Conservation (phyloP, 2,888 invertebrate genomes). For the Mythimna ferrago region DNA sequence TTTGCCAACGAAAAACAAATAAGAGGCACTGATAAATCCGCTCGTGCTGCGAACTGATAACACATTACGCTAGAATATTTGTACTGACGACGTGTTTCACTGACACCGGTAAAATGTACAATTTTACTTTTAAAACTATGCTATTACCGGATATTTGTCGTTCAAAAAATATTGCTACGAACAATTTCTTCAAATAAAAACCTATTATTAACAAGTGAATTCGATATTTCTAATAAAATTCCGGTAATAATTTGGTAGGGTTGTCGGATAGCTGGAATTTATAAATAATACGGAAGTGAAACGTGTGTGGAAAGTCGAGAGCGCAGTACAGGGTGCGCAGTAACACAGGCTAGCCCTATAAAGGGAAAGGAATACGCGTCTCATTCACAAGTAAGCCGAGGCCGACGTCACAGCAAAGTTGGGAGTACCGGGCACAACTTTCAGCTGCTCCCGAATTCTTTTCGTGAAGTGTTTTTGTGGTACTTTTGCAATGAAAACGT, state of each 20-base stretch:
- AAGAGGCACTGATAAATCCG: slow-evolving; percentile 77
- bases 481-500: slow-evolving; percentile 78
- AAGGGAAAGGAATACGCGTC: slow-evolving; percentile 80
- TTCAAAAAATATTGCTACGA: slow-evolving; percentile 40
- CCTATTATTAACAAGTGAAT: slow-evolving; percentile 8
- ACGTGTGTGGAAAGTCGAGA: slow-evolving; percentile 66
- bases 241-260: slow-evolving; percentile 49
- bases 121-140: slow-evolving; percentile 46
- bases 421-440: slow-evolving; percentile 73
- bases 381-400: slow-evolving; percentile 85
- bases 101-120: slow-evolving; percentile 61
- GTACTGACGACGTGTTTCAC: slow-evolving; percentile 59
- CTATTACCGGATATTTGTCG: slow-evolving; percentile 38
- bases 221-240: slow-evolving; percentile 11
- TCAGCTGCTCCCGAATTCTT: slow-evolving; percentile 63
- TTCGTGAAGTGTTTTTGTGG: slow-evolving; percentile 76
- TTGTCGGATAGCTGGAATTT: slow-evolving; percentile 34
- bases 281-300: slow-evolving; percentile 60
- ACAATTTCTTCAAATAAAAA: slow-evolving; percentile 49
- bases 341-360: slow-evolving; percentile 81
- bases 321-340: slow-evolving; percentile 88
- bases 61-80: slow-evolving; percentile 69
- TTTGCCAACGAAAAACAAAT: slow-evolving; percentile 79
- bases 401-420: slow-evolving; percentile 75
- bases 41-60: slow-evolving; percentile 84